These are phyloP conservation scores for Tinea pellionella DNA, from an alignment of 2,888 invertebrate species.

Conservation along the genomic window DNA sequence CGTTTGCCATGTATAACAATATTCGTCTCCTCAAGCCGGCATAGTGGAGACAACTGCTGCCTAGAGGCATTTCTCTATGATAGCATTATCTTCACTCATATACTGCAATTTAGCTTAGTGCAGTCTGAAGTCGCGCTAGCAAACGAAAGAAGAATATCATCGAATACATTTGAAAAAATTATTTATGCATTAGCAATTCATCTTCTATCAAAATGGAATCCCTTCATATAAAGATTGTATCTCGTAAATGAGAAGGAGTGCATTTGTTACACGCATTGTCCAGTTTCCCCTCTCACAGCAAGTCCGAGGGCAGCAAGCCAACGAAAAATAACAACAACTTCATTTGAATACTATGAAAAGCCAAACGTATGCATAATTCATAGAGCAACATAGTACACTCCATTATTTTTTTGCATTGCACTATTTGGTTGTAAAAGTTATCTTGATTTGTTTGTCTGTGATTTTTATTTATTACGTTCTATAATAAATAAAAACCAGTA, in stretches of 20 bases:
- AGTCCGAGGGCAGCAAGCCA: slow-evolving; percentile 37
- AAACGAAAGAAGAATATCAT: too few relatives aligned
- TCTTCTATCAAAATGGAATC: not conserved
- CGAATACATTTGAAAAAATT: too few relatives aligned
- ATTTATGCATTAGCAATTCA: not conserved
- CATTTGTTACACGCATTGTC: slow-evolving; percentile 25
- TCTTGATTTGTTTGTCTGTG: not conserved
- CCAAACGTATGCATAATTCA: slow-evolving; percentile 55
- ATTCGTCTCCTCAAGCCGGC: too few relatives aligned
- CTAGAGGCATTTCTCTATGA: too few relatives aligned
- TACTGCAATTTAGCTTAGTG: too few relatives aligned
- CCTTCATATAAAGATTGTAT: not conserved
- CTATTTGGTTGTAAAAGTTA: not conserved
- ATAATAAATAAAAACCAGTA: not conserved
- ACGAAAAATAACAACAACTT: slow-evolving; percentile 50
- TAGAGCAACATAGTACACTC: slow-evolving; percentile 19
- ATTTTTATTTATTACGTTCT: not conserved
- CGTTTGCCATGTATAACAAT: too few relatives aligned
- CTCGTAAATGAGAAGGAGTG: not conserved
- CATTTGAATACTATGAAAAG: slow-evolving; percentile 56
- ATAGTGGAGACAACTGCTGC: too few relatives aligned
- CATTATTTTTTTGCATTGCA: slow-evolving; percentile 5
- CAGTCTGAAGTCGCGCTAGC: too few relatives aligned
- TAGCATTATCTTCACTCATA: too few relatives aligned
- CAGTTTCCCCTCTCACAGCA: slow-evolving; percentile 19